Percentiles rank a stretch among this genome's conserved stretches.
These are phyloP conservation scores for Smittia sp. DNA, from an alignment of 2,888 invertebrate species.

Conservation along the genomic window DNA sequence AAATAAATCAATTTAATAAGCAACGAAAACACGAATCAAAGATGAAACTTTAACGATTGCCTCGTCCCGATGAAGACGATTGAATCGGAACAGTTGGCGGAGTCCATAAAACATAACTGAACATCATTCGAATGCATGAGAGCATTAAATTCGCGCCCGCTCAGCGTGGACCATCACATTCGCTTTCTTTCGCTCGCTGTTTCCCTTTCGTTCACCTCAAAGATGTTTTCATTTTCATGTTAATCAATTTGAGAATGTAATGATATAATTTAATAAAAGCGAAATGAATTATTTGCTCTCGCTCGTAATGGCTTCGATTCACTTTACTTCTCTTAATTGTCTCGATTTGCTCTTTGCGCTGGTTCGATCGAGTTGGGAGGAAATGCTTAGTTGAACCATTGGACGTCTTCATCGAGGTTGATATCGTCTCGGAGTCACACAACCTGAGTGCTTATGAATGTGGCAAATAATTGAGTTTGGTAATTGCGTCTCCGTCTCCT, in stretches of 20 bases:
- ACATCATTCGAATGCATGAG: slow-evolving; percentile 2
- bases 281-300: slow-evolving; percentile 31
- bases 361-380: background rate
- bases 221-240: background rate
- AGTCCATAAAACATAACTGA: background rate
- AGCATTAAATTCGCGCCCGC: slow-evolving; percentile 8
- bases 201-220: background rate
- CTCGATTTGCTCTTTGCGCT: slow-evolving; percentile 21
- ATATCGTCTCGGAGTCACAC: no score
- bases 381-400: slow-evolving; percentile 7
- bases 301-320: slow-evolving; percentile 5
- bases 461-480: background rate
- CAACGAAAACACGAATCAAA: background rate
- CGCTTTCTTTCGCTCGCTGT: background rate
- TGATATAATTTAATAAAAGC: slow-evolving; percentile 35
- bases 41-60: background rate
- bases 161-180: slow-evolving; percentile 1
- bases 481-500: background rate
- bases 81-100: background rate
- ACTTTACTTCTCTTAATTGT: slow-evolving; percentile 25
- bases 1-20: slow-evolving; percentile 9
- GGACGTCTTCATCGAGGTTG: background rate
- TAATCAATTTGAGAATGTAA: slow-evolving; percentile 27
- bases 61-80: background rate
- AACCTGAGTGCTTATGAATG: slow-evolving; percentile 4